Base-by-base conservation (phyloP, 2,113 vertebrate species). In the Phyllostomus hastatus region DNA sequence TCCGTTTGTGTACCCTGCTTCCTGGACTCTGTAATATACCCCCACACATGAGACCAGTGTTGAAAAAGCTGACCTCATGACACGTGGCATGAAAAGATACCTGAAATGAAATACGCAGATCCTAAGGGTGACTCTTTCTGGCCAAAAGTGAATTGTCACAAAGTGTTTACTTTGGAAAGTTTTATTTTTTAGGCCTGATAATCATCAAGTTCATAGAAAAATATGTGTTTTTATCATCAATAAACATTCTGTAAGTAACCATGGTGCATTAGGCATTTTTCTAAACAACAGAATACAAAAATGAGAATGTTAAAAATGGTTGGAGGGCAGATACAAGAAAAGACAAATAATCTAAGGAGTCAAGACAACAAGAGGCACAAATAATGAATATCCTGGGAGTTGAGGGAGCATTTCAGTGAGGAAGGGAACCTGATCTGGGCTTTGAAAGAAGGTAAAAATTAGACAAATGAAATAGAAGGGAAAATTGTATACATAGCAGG, bases 371-470 rank as follows among this genome's bases (percentile, higher is more conserved):
- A 89, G 43, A 52, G 43, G 19, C 43, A 76, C 35, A 76, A 69
- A 52, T 19, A 72, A 76, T 75, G 79, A 88, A 59, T 67, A 22
- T 20, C 16, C 66, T 92, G 11, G 24, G 43, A 72, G 33, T 83
- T 83, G 59, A 83, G 12, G 19, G 33, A 90, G 17, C n/a, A 10
- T 90, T 97, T 88, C 33, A 35, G 46, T 52, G 31, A 80, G 73
- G 33, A 59, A 79, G 2, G 41, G 31, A 81, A 92, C 24, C 20
- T 46, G 33, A 61, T 7, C 61, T 90, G 11, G 24, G 8, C 48
- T 88, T 88, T 73, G 41, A 46, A 95, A 33, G 33, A 72, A 95
- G 46, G 67, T 28, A 95, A 90, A 38, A 76, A 88, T 66, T 87
- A 83, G 16, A 31, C 70, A 87, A 94, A 81, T 10, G 75, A 90